Conservation (phyloP, 2,888 invertebrate genomes). For the Meiosimyza platycephala region DNA sequence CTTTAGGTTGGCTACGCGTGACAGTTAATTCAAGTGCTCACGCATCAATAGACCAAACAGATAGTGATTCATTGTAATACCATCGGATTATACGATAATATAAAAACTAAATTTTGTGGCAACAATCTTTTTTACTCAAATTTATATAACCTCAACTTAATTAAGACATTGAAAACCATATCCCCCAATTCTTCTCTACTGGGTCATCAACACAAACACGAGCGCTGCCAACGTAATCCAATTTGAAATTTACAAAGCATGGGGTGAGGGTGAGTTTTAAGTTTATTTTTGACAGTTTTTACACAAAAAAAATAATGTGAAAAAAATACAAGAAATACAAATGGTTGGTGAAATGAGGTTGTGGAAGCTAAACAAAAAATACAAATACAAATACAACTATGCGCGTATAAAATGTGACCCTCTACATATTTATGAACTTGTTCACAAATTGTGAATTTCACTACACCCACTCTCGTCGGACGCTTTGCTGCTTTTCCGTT, state of each 20-base stretch:
- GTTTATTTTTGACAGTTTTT: constrained; percentile 36
- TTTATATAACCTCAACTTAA: too few species aligned
- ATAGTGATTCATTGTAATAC: too few species aligned
- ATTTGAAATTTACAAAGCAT: constrained; percentile 22
- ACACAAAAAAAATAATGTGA: constrained; percentile 31
- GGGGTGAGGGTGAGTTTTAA: constrained; percentile 30
- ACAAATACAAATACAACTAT: not conserved
- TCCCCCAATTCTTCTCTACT: too few species aligned
- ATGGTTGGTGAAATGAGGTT: not conserved
- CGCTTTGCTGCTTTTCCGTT: not conserved
- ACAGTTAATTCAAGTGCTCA: too few species aligned
- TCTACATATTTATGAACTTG: constrained; percentile 36
- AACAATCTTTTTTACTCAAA: too few species aligned
- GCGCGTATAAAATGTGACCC: constrained; percentile 22
- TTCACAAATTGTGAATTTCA: constrained; percentile 26
- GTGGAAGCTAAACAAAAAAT: not conserved
- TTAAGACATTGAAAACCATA: too few species aligned
- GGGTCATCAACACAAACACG: not conserved
- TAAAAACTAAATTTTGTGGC: too few species aligned
- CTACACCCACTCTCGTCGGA: not conserved
- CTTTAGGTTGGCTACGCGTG: too few species aligned
- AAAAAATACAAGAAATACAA: not conserved
- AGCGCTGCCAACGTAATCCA: constrained; percentile 26
- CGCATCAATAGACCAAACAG: too few species aligned
- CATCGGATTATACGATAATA: too few species aligned